Evolutionary conservation across 2,888 invertebrate species (phyloP).

Genomic region (Euclidia mi): DNA sequence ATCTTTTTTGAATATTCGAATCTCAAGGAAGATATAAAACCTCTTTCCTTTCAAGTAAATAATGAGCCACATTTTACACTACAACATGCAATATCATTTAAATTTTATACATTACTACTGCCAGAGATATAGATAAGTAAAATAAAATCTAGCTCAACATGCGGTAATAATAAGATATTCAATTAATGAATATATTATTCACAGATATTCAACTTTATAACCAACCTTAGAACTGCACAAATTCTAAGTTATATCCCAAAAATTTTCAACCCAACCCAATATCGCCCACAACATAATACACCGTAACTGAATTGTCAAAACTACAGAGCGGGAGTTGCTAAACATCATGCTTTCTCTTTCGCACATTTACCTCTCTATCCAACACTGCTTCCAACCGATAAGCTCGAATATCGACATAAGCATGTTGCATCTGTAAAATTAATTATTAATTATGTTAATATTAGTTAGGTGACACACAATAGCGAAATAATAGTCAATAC

Average conservation of each 20-base stretch:
- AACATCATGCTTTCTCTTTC: constrained; percentile 83
- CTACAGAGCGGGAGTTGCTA: constrained; percentile 41
- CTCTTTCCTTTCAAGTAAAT: not conserved
- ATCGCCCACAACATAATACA: not conserved
- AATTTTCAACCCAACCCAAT: not conserved
- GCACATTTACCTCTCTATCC: constrained; percentile 91
- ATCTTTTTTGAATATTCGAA: constrained; percentile 17
- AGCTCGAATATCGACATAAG: constrained; percentile 90
- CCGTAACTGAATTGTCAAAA: constrained; percentile 37
- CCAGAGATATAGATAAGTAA: too few species aligned
- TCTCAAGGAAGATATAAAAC: not conserved
- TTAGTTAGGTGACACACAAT: constrained; percentile 58
- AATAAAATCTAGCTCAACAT: too few species aligned
- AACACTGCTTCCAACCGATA: constrained; percentile 90
- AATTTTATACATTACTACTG: too few species aligned
- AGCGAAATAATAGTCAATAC: constrained; percentile 37
- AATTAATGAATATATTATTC: too few species aligned
- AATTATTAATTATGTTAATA: constrained; percentile 71
- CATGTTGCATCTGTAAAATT: constrained; percentile 90
- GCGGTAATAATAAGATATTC: too few species aligned
- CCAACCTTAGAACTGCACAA: too few species aligned
- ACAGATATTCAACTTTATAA: too few species aligned
- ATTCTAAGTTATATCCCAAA: too few species aligned
- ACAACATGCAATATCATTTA: constrained; percentile 15
- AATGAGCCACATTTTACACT: constrained; percentile 27